A percentile compares a stretch with the other conserved stretches of the same genome.
phyloP scores from a whole-genome alignment of 2,113 vertebrate species.

The Pontoporia blainvillei region DNA sequence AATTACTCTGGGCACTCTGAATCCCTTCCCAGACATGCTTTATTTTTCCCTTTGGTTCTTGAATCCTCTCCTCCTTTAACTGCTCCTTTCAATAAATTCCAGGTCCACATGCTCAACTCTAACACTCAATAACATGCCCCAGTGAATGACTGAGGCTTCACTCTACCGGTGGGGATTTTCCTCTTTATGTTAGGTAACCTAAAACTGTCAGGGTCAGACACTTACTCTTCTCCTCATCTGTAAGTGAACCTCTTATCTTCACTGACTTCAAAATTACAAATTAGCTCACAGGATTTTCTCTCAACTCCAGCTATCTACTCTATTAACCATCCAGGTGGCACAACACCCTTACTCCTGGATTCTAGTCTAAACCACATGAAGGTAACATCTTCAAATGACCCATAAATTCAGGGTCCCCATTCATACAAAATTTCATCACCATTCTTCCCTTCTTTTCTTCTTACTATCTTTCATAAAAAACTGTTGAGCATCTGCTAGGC shows the following conservation, averaged over 20 bases:
- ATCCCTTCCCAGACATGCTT: not conserved
- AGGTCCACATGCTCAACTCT: not conserved
- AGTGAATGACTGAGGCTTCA: not conserved
- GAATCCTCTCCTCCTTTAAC: not conserved
- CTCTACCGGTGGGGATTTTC: not conserved
- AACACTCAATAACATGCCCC: not conserved
- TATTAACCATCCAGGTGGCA: not conserved
- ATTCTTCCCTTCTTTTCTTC: not conserved
- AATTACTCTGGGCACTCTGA: not conserved
- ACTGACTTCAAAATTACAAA: not conserved
- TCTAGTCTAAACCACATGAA: not conserved
- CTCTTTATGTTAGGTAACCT: not conserved
- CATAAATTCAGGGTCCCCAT: not conserved
- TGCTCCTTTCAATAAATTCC: not conserved
- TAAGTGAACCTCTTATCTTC: not conserved
- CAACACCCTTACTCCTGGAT: not conserved
- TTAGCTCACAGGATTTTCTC: not conserved
- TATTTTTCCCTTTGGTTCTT: not conserved
- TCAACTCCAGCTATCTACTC: not conserved
- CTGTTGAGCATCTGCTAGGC: not conserved
- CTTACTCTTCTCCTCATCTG: not conserved
- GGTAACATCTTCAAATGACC: not conserved
- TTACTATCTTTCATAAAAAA: not conserved
- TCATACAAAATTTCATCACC: not conserved
- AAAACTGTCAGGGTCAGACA: not conserved